Percentiles rank a stretch among this genome's conserved stretches.
Evolutionary conservation across 2,888 invertebrate genomes (phyloP).

Genomic region (Strigamia transsilvanica): DNA sequence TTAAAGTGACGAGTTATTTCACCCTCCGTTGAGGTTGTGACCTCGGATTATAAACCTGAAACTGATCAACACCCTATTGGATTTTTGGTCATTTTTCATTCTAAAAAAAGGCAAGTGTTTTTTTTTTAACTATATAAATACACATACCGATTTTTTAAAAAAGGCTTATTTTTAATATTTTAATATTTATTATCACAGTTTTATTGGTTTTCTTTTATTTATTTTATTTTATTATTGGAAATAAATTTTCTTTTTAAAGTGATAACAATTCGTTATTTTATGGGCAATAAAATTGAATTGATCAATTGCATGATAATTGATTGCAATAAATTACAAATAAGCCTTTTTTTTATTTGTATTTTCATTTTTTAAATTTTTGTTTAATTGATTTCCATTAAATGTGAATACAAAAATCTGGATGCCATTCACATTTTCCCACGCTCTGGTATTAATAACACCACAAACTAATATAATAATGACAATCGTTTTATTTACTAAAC

Average conservation of each 20-base stretch:
- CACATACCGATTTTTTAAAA: background rate
- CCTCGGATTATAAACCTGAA: constrained; percentile 13
- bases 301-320: background rate
- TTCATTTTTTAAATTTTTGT: background rate
- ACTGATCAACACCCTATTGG: background rate
- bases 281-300: background rate
- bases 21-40: constrained; percentile 9
- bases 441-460: background rate
- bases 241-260: background rate
- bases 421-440: constrained; percentile 37
- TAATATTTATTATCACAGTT: background rate
- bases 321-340: background rate
- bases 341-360: background rate
- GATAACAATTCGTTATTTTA: background rate
- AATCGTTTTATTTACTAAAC: constrained; percentile 43
- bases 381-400: background rate
- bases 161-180: too few species aligned
- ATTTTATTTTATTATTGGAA: background rate
- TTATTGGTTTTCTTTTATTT: background rate
- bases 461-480: constrained; percentile 37
- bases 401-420: background rate
- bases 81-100: background rate
- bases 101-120: background rate
- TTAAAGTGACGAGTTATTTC: background rate
- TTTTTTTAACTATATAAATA: too few species aligned